Evolutionary conservation across 2,888 invertebrate species (phyloP).

Genomic region (Trichopria drosophilae): DNA sequence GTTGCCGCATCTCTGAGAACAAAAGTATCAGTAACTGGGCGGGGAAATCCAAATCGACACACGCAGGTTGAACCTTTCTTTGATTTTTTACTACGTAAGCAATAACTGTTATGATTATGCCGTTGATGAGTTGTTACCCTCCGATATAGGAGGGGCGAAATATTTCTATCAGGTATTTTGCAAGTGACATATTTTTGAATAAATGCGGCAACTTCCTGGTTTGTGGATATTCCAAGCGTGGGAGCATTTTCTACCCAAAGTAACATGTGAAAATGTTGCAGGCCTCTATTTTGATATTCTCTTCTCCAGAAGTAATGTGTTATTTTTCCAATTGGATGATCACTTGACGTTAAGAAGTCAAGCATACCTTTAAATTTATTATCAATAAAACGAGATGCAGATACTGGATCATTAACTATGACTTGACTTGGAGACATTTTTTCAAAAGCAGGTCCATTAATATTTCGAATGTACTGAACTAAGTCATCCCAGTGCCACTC

Average conservation of each 20-base stretch:
- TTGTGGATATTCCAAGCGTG: slow-evolving; percentile 32
- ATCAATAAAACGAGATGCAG: slow-evolving; percentile 42
- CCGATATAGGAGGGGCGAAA: too few species aligned
- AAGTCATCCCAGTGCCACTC: slow-evolving; percentile 44
- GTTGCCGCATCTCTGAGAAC: too few species aligned
- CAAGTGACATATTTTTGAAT: slow-evolving; percentile 36
- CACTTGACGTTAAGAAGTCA: slow-evolving; percentile 38
- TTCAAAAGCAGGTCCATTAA: slow-evolving; percentile 39
- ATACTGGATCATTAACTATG: slow-evolving; percentile 44
- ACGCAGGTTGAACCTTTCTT: too few species aligned
- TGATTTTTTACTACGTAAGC: too few species aligned
- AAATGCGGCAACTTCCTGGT: slow-evolving; percentile 37
- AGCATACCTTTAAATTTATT: slow-evolving; percentile 42
- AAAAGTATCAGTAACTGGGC: too few species aligned
- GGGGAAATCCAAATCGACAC: too few species aligned
- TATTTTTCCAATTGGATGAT: slow-evolving; percentile 37
- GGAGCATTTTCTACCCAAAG: slow-evolving; percentile 43
- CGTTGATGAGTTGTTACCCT: too few species aligned
- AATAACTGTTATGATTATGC: too few species aligned
- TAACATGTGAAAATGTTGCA: slow-evolving; percentile 36
- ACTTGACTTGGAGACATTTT: slow-evolving; percentile 34
- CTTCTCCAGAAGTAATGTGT: slow-evolving; percentile 34
- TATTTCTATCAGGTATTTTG: slow-evolving; percentile 34
- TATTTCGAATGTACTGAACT: slow-evolving; percentile 38
- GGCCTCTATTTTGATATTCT: slow-evolving; percentile 38